Base-by-base conservation (phyloP, 2,113 vertebrate genomes). In the Jacana jacana region DNA sequence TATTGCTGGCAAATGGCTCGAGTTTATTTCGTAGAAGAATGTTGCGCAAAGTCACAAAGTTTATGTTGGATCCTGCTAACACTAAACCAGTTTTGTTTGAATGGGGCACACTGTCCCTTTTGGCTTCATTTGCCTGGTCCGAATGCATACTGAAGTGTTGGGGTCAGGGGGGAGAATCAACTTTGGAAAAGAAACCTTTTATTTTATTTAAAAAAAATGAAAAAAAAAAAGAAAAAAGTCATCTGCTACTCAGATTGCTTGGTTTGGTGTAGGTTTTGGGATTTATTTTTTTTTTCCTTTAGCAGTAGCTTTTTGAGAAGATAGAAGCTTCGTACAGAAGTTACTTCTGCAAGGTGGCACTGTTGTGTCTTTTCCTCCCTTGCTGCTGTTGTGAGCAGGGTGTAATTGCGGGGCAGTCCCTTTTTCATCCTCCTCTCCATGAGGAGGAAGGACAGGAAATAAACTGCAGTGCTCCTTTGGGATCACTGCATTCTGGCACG, bases 21-120 rank as follows among this genome's bases (percentile, higher is more conserved):
- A 80, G 84, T 94, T 97, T 96, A 95, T 96, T 96, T 94, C 83
- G 92, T 81, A 82, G 72, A 90, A 97, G 61, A 91, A 85, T 86
- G 86, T 88, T 93, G 54, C 46, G 33, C 80, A 40, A 73, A 75
- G 90, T 93, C 65, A 88, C 64, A 83, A 31, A 57, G 84, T 95
- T 95, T 95, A 61, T 80, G 35, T 95, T 93, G 94, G 96, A 87
- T 51, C 48, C 48, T 44, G 60, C 60, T 83, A n/a, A 70, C 9
- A 8, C 54, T 73, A 49, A 90, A 92, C 3, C 77, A 87, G 81
- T 96, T 93, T 94, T 91, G 86, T 94, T 70, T 96, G 81, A 96
- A 79, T 89, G 69, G 70, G 46, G 58, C 39, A 15, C 27, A 25
- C 39, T 81, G 70, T 69, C 68, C 51, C 37, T 81, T 79, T 81